Base-by-base conservation (phyloP, 1,140 invertebrate species). In the Orius insidiosus region DNA sequence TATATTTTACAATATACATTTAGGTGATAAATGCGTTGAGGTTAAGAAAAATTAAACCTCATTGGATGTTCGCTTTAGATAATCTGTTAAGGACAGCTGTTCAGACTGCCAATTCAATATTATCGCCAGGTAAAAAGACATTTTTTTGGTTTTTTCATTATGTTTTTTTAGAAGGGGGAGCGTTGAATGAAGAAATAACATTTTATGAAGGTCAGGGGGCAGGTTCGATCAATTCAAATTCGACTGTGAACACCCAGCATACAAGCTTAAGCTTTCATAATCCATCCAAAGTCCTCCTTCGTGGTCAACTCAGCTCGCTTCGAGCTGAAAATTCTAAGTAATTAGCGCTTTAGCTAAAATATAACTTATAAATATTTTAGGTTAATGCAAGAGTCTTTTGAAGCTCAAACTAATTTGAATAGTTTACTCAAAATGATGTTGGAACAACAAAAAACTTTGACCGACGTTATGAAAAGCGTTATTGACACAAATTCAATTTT, bases 31-130 rank as follows among this genome's bases (percentile, higher is more conserved):
- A 75, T 41, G 82, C 90, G 5, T 63, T 97, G 18, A 74, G 88
- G 53, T 72, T 77, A 55, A 89, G 95, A 55, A 92, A 81, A 52
- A 97, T 98, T 44, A 97, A 98, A 62, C 95, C 94, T 0, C 95
- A 98, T 71, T 98, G 94, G 94, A 97, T 98, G 88, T 98, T 98
- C 66, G 92, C 93, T 1, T 67, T 98, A 36, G 94, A 98, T 58
- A 89, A 92, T 66, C 66, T 98, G 36, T 81, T 97, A 0, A 72
- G 89, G 60, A 78, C 76, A 55, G 83, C 92, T 4, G 87, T 95
- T 5, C 86, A 96, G 59, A 80, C 84, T 11, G 88, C 88, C 5
- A 87, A 96, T 24, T 86, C 76, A n/a, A 80, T 95, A 14, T 64
- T 97, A 14, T 88, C 86, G 1, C 90, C 90, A 58, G 53, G 56